Evolutionary conservation across 2,113 vertebrate genomes (phyloP).

Genomic region (pig (Sus scrofa)): DNA sequence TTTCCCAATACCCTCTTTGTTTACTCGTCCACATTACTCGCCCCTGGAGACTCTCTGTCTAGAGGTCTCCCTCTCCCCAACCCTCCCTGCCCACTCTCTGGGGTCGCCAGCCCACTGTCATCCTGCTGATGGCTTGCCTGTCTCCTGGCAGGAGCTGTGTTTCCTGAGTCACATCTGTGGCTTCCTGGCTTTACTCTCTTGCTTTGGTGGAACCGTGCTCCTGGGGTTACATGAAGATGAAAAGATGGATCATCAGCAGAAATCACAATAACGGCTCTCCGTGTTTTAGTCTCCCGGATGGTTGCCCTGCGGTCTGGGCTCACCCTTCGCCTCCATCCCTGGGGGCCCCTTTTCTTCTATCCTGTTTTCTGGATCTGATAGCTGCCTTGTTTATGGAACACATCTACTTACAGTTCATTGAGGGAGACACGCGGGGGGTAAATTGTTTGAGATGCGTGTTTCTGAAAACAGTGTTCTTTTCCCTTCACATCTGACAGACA

Average conservation of each 20-base stretch:
- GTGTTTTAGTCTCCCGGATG: accelerated
- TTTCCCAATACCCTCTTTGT: accelerated
- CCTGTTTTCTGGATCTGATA: background rate
- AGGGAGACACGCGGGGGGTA: background rate
- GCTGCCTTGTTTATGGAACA: background rate
- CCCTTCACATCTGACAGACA: background rate
- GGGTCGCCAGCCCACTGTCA: background rate
- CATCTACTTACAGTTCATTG: background rate
- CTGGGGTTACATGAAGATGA: background rate
- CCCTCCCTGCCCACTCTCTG: accelerated
- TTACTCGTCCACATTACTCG: accelerated
- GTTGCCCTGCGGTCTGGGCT: accelerated
- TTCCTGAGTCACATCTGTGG: background rate
- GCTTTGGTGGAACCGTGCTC: background rate
- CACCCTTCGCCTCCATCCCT: accelerated
- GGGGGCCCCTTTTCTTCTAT: accelerated
- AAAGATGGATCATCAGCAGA: accelerated
- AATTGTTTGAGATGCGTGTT: background rate
- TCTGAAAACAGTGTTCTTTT: background rate
- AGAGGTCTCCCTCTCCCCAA: background rate
- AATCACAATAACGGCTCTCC: accelerated
- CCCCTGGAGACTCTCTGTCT: background rate
- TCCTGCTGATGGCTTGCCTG: background rate
- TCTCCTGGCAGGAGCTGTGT: background rate
- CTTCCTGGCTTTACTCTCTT: no score